These are phyloP conservation scores for Macrocentrus cingulum DNA, from an alignment of 1,140 invertebrate genomes.

Conservation along the genomic window DNA sequence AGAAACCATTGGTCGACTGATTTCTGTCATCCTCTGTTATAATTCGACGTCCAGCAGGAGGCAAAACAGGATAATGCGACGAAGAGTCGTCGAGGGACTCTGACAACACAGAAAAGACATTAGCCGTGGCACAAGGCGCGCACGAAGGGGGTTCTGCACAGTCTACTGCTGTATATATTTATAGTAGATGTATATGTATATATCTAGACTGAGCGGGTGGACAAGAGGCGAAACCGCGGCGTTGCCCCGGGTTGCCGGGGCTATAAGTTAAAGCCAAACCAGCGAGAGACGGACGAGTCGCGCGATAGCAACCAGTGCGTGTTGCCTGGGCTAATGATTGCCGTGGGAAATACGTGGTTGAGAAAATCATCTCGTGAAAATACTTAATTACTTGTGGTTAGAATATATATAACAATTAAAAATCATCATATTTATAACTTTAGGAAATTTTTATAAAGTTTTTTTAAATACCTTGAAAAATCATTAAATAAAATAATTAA, in stretches of 20 bases:
- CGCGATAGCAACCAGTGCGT: slow-evolving; percentile 6
- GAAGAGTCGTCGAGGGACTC: slow-evolving; percentile 39
- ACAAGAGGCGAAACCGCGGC: slow-evolving; percentile 4
- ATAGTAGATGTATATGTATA: too few relatives aligned
- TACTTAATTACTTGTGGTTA: slow-evolving; percentile 7
- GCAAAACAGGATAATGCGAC: slow-evolving; percentile 17
- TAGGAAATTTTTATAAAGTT: too few relatives aligned
- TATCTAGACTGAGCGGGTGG: background rate
- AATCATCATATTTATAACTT: too few relatives aligned
- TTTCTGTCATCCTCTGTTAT: slow-evolving; percentile 12
- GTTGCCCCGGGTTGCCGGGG: background rate
- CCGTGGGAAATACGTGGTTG: slow-evolving; percentile 22
- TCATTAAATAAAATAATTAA: too few relatives aligned
- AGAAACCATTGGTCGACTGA: background rate
- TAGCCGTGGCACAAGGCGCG: slow-evolving; percentile 41
- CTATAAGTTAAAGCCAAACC: slow-evolving; percentile 28
- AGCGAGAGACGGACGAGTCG: slow-evolving; percentile 28
- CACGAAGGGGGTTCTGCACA: background rate
- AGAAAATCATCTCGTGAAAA: background rate
- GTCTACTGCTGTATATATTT: too few relatives aligned
- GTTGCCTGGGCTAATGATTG: slow-evolving; percentile 23
- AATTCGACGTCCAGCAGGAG: slow-evolving; percentile 27
- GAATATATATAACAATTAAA: too few relatives aligned
- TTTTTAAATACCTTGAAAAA: too few relatives aligned
- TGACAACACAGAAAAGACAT: slow-evolving; percentile 57